Conservation (phyloP, 1,140 invertebrate species). For the Saccostrea echinata region DNA sequence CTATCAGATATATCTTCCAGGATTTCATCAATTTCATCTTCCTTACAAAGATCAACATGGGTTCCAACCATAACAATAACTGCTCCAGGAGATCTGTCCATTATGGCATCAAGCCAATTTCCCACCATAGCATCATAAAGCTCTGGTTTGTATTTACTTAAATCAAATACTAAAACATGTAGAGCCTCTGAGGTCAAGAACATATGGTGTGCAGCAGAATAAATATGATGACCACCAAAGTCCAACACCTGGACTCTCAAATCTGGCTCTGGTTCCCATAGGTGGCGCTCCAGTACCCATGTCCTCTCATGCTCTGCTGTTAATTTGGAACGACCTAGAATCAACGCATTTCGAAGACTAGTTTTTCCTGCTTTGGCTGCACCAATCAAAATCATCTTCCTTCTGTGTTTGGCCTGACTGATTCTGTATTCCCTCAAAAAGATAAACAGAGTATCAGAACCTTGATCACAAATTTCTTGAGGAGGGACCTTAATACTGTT, state of each 20-base stretch:
- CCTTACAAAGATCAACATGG: conserved; percentile 71
- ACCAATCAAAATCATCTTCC: conserved; percentile 76
- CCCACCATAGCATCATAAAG: conserved; percentile 70
- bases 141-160: conserved; percentile 66
- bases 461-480: conserved; percentile 74
- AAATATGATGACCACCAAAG: conserved; percentile 78
- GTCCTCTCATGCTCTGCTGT: conserved; percentile 74
- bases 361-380: conserved; percentile 75
- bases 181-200: conserved; percentile 79
- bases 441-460: conserved; percentile 66
- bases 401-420: conserved; percentile 72
- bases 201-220: conserved; percentile 78
- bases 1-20: conserved; percentile 65
- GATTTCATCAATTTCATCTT: conserved; percentile 66
- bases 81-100: conserved; percentile 73
- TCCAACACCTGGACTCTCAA: conserved; percentile 77
- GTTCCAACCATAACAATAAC: conserved; percentile 72
- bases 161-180: conserved; percentile 79
- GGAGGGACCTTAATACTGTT: conserved; percentile 74
- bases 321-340: conserved; percentile 71
- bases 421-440: conserved; percentile 70
- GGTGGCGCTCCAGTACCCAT: conserved; percentile 75
- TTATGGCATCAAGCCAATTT: conserved; percentile 76
- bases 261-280: conserved; percentile 75
- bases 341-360: conserved; percentile 73